Percentiles rank a stretch among this genome's conserved stretches.
Conservation (phyloP, 2,797 vertebrate species). For the Otolemur crassicaudatus region DNA sequence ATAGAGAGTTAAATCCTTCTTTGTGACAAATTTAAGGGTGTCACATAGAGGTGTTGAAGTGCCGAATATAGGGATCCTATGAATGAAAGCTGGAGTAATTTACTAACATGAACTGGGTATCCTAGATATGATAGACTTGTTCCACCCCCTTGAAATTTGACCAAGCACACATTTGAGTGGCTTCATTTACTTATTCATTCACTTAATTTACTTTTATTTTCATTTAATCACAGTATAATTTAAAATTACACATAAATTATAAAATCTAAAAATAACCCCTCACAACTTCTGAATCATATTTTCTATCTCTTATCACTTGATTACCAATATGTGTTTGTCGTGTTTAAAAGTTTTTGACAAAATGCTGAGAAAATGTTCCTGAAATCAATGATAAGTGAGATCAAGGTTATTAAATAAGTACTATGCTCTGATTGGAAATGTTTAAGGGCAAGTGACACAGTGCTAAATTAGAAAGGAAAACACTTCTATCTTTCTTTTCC, state of each 20-base stretch:
- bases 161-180: background rate
- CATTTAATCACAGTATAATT: constrained; percentile 7
- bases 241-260: constrained; percentile 7
- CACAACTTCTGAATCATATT: background rate
- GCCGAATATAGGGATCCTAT: constrained; percentile 69
- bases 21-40: constrained; percentile 85
- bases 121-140: background rate
- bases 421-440: constrained; percentile 2
- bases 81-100: background rate
- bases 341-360: background rate
- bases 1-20: constrained; percentile 46
- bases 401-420: constrained; percentile 31
- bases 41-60: constrained; percentile 90
- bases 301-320: constrained; percentile 29
- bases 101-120: background rate
- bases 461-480: background rate
- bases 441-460: background rate
- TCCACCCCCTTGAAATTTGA: background rate
- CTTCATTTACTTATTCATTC: constrained; percentile 12
- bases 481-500: background rate
- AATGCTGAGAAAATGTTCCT: background rate
- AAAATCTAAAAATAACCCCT: constrained; percentile 44
- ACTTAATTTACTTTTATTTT: constrained; percentile 37
- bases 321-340: constrained; percentile 2
- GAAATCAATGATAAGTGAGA: constrained; percentile 14